Base-by-base conservation (phyloP, 1,140 invertebrate species). In the Agrilus planipennis region DNA sequence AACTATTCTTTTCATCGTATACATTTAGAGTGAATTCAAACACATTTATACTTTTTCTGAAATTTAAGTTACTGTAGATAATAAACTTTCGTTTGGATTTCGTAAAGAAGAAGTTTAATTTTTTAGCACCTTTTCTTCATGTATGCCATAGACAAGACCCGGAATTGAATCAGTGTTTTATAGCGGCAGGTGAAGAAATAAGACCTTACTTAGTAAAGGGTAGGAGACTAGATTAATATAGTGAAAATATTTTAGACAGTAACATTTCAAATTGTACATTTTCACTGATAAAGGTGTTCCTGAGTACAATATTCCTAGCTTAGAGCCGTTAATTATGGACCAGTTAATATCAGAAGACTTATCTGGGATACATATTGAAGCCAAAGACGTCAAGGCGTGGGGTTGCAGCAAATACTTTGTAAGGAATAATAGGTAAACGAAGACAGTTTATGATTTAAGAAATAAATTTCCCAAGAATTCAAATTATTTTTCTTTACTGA, bases 341-440 rank as follows among this genome's bases (percentile, higher is more conserved):
- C 70, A 77, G 48, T 47, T 78, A 2, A 65, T 68, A 10, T 50
- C 68, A 0, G 65, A 77, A 25, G 52, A 61, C 40, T 52, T 51
- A 12, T 63, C 60, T 2, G 72, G 68, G 0, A 53, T 80, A 11
- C 69, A 57, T 46, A 62, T 79, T 23, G 64, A 57, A 10, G 68
- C 68, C 11, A 69, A 58, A 21, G 61, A 80, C 42, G 54, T 79
- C 0, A 63, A 61, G 10, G 68, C 73, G 2, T 66, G 60, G 32
- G 76, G 76, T 5, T 70, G 75, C n/a, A 72, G 73, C 25, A 65
- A 78, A 43, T 79, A 72, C 42, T 57, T 62, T 9, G 60, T 79
- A 2, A 64, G 54, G 25, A 69, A 65, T 52, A 31, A 77, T 4
- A 64, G 64, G 74, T 77, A 58, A 65, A 61, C 60, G 34, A n/a